Percentiles rank a stretch among this genome's conserved stretches.
Evolutionary conservation across 2,797 vertebrate genomes (phyloP).

Genomic region (Sebastes steindachneri): DNA sequence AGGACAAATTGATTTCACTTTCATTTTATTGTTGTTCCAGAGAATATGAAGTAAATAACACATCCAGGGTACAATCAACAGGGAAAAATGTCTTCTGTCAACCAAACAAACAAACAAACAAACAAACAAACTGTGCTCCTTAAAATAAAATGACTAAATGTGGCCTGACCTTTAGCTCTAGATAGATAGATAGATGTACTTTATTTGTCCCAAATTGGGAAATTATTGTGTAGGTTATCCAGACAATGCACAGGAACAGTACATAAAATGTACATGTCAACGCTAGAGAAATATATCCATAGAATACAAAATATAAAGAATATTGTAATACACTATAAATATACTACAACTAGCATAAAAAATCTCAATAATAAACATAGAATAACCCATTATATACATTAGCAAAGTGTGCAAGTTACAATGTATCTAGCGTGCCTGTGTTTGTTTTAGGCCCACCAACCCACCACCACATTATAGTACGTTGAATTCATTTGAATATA

Average conservation of each 20-base stretch:
- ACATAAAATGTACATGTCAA: too few relatives aligned
- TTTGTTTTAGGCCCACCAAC: background rate
- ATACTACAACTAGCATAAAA: too few relatives aligned
- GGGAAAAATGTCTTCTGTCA: background rate
- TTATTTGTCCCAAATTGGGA: too few relatives aligned
- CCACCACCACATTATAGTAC: background rate
- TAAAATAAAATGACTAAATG: constrained; percentile 7
- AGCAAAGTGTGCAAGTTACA: too few relatives aligned
- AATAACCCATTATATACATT: too few relatives aligned
- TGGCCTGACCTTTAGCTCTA: background rate
- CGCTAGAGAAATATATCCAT: too few relatives aligned
- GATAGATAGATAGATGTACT: background rate
- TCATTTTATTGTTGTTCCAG: constrained; percentile 18
- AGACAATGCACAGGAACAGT: too few relatives aligned
- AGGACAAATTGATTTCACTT: constrained; percentile 25
- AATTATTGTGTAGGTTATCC: too few relatives aligned
- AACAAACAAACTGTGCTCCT: constrained; percentile 16
- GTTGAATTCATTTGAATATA: background rate
- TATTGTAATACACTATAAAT: too few relatives aligned
- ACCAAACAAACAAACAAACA: background rate
- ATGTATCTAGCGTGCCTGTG: background rate
- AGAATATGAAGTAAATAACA: constrained; percentile 22
- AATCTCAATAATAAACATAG: too few relatives aligned
- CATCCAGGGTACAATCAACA: constrained; percentile 11
- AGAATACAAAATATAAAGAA: too few relatives aligned